Conservation (phyloP, 2,113 vertebrate species). For the Scortum barcoo region DNA sequence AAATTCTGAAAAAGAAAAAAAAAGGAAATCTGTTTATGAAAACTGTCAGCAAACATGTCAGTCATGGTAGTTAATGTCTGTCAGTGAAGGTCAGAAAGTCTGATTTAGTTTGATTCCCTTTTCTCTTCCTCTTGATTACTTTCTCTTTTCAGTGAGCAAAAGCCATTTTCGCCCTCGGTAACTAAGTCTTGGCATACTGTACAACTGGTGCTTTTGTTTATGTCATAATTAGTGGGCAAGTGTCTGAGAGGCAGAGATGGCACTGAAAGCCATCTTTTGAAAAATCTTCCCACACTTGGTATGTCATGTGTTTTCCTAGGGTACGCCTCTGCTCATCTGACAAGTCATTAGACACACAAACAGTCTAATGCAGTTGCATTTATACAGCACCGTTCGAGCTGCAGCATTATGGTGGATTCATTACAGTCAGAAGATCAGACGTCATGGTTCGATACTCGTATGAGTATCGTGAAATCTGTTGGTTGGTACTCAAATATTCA, state of each 20-base stretch:
- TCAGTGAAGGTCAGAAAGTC: not conserved
- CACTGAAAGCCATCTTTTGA: slow-evolving; percentile 44
- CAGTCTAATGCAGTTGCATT: slow-evolving; percentile 12
- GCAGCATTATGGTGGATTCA: not conserved
- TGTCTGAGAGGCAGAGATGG: slow-evolving; percentile 34
- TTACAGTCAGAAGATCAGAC: not conserved
- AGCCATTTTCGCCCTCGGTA: not conserved
- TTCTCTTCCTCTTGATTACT: not conserved
- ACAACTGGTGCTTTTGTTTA: slow-evolving; percentile 51
- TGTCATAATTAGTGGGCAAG: slow-evolving; percentile 37
- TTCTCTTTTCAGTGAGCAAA: not conserved
- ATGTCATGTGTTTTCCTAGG: slow-evolving; percentile 34
- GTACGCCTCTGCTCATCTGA: slow-evolving; percentile 23
- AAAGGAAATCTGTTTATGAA: not conserved
- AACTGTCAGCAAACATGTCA: not conserved
- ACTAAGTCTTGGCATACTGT: slow-evolving; percentile 2
- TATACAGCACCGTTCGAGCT: not conserved
- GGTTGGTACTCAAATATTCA: not conserved
- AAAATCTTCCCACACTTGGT: slow-evolving; percentile 34
- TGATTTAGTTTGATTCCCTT: not conserved
- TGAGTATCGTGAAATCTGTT: not conserved
- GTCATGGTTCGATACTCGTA: not conserved
- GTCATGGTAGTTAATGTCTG: not conserved
- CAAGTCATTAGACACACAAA: slow-evolving; percentile 21
- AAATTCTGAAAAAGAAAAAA: too few species aligned